Conservation (phyloP, 2,113 vertebrate species). For the Microtus pennsylvanicus region DNA sequence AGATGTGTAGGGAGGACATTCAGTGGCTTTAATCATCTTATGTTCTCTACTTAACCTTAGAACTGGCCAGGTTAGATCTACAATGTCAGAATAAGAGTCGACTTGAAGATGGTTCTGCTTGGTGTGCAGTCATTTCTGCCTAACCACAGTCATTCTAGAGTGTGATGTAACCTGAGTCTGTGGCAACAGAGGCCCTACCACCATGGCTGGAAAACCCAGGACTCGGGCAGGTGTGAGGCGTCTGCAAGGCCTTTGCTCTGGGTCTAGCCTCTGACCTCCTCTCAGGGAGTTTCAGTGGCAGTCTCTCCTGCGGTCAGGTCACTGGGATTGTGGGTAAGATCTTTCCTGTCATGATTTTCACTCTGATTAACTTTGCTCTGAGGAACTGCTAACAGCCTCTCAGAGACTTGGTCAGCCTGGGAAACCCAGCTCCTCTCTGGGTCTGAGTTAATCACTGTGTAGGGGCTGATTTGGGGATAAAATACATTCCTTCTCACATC, state of each 20-base stretch:
- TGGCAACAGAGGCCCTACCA: not conserved
- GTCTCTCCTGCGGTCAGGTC: slow-evolving; percentile 41
- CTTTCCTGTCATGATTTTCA: slow-evolving; percentile 72
- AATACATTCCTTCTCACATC: slow-evolving; percentile 8
- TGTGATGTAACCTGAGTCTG: not conserved
- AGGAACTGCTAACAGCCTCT: slow-evolving; percentile 46
- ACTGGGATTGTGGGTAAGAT: slow-evolving; percentile 28
- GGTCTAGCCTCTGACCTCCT: slow-evolving; percentile 22
- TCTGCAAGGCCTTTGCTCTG: slow-evolving; percentile 5
- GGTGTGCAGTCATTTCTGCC: not conserved
- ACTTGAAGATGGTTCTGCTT: slow-evolving; percentile 17
- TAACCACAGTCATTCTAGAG: not conserved
- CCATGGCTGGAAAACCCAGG: not conserved
- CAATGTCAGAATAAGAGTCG: slow-evolving; percentile 23
- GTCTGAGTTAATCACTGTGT: slow-evolving; percentile 64
- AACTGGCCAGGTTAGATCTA: slow-evolving; percentile 33
- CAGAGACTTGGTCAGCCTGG: slow-evolving; percentile 44
- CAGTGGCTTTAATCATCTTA: not conserved
- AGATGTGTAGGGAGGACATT: not conserved
- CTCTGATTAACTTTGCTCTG: slow-evolving; percentile 64
- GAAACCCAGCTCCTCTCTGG: slow-evolving; percentile 46
- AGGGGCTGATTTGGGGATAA: slow-evolving; percentile 48
- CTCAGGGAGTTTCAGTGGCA: slow-evolving; percentile 6
- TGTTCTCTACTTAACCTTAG: slow-evolving; percentile 9
- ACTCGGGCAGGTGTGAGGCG: slow-evolving; percentile 16